A percentile compares a stretch with the other conserved stretches of the same genome.
phyloP scores from a whole-genome alignment of 2,113 vertebrate species.

The Gymnobelideus leadbeateri region DNA sequence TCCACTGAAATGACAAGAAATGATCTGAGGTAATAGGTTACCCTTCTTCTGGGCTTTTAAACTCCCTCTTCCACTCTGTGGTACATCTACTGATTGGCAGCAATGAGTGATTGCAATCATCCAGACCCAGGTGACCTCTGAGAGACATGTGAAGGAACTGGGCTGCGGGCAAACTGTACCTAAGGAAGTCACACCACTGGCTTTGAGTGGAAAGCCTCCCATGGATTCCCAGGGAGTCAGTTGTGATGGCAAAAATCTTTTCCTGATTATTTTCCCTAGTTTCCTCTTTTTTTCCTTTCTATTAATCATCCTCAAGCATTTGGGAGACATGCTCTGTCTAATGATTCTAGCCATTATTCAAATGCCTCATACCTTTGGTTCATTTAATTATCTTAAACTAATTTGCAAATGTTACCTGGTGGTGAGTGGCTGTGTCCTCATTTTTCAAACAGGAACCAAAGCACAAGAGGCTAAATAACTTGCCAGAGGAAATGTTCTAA shows the following conservation, averaged over 20 bases:
- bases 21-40: not conserved
- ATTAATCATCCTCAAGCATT: conserved; percentile 38
- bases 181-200: not conserved
- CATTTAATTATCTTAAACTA: conserved; percentile 41
- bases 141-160: not conserved
- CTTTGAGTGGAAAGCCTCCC: conserved; percentile 5
- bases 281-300: not conserved
- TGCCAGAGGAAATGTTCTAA: not conserved
- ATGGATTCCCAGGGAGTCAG: not conserved
- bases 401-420: not conserved
- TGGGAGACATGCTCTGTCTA: not conserved
- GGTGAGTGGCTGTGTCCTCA: not conserved
- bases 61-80: not conserved
- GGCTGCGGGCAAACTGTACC: not conserved
- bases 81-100: not conserved
- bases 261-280: not conserved
- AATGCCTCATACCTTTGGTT: not conserved
- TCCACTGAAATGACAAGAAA: not conserved
- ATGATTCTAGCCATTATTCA: not conserved
- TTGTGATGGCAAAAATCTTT: not conserved
- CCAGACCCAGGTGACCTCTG: not conserved
- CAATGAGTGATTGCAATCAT: not conserved
- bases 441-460: conserved; percentile 11
- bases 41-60: not conserved
- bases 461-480: not conserved